These are phyloP conservation scores for Paracyclopina nana DNA, from an alignment of 1,140 invertebrate genomes.

Conservation along the genomic window DNA sequence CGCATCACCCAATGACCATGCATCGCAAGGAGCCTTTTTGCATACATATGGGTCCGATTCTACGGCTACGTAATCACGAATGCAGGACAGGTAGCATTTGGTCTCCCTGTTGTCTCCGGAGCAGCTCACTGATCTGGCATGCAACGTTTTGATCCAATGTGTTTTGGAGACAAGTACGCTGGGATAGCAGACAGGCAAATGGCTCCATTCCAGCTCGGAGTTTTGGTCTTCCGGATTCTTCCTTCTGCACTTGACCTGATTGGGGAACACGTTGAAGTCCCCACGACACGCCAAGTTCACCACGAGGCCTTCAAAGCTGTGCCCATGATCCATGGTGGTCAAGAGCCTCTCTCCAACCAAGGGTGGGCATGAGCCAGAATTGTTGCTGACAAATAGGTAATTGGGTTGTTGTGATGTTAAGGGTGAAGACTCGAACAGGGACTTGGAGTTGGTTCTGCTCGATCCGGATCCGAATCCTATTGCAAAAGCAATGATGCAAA, in stretches of 20 bases:
- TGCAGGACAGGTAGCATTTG: not conserved
- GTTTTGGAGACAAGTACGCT: not conserved
- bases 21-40: not conserved
- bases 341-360: conserved; percentile 1
- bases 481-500: not conserved
- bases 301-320: conserved; percentile 12
- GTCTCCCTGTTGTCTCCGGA: not conserved
- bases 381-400: not conserved
- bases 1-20: not conserved
- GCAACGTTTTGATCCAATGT: conserved; percentile 7
- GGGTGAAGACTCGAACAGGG: not conserved
- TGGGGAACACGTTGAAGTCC: conserved; percentile 1
- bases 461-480: not conserved
- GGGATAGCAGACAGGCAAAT: conserved; percentile 11
- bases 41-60: not conserved
- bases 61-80: conserved; percentile 5
- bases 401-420: not conserved
- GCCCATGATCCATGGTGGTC: conserved; percentile 2
- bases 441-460: not conserved
- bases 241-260: not conserved
- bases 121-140: conserved; percentile 8
- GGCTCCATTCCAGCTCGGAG: not conserved
- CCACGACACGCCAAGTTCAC: conserved; percentile 4
- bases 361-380: not conserved
- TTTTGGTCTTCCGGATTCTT: not conserved